Base-by-base conservation (phyloP, 1,140 invertebrate genomes). In the Drosophila erecta region DNA sequence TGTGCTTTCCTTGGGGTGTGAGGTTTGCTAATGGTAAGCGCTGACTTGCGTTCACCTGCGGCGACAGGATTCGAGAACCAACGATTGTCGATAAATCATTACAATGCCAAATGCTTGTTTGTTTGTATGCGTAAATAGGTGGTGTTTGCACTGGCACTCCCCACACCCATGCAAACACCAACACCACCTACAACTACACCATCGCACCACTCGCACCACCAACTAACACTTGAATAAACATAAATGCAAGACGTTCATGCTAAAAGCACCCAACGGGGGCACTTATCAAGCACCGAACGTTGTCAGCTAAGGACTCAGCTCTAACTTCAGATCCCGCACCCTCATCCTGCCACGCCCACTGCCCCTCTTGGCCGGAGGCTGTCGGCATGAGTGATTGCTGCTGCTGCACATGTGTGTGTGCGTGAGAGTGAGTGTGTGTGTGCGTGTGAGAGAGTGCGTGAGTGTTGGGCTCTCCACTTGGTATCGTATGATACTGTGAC, bases 261-360 rank as follows among this genome's bases (percentile, higher is more conserved):
- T 84, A 83, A 83, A 83, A 84, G 70, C 80, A 84, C 80, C 79
- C 79, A 84, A 84, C 80, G 80, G 80, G 75, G 75, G 80, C 80
- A 79, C 79, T 83, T 83, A 83, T 65, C 79, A 60, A 40, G 53
- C 60, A 30, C 65, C 53, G 70, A 37, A 47, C 53, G 40, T 58
- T 78, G 67, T 67, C 64, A 43, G 43, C 15, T 33, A 10, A 37
- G 30, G 35, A 65, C 41, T 65, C 37, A 41, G 24, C 17, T 57
- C 43, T 15, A 24, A n/a, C 27, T 44, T 40, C 11, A n/a, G 46
- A 27, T n/a, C 11, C 60, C 30, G 15, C n/a, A 30, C n/a, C 47
- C 41, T 30, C 5, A 17, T 61, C 6, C 47, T 47, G 33, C 27
- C 61, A 11, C 71, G 56, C 33, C 57, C 11, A 61, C 59, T 58